phyloP scores from a whole-genome alignment of 1,140 invertebrate species.

The Zaprionus taronus region DNA sequence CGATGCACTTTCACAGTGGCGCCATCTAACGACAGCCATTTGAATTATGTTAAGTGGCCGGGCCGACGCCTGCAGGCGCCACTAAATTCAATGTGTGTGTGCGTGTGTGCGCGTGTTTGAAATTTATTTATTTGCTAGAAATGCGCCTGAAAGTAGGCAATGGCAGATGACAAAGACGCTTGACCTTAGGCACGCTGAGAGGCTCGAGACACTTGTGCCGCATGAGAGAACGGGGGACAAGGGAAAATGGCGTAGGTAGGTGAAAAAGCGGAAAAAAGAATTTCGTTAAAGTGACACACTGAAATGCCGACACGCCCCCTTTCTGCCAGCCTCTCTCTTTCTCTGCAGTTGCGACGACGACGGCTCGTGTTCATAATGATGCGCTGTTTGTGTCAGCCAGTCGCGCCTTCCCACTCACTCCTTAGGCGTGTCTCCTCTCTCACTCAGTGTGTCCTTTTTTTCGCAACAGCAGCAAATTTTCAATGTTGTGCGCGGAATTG shows the following conservation, averaged over 20 bases:
- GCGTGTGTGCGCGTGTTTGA: slow-evolving; percentile 26
- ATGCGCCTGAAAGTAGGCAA: slow-evolving; percentile 60
- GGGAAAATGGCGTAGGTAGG: slow-evolving; percentile 23
- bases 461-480: slow-evolving; percentile 75
- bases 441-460: slow-evolving; percentile 53
- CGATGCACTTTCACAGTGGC: slow-evolving; percentile 37
- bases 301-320: slow-evolving; percentile 54
- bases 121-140: slow-evolving; percentile 70
- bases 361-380: slow-evolving; percentile 20
- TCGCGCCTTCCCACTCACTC: background rate
- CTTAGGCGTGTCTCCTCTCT: background rate
- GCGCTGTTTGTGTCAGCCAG: slow-evolving; percentile 32
- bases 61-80: slow-evolving; percentile 44
- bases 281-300: slow-evolving; percentile 68
- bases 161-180: slow-evolving; percentile 72
- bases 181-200: slow-evolving; percentile 66
- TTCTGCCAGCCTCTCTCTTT: background rate
- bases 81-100: slow-evolving; percentile 5
- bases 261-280: slow-evolving; percentile 34
- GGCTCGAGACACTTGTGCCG: slow-evolving; percentile 55
- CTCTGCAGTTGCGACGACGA: background rate
- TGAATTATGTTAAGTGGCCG: slow-evolving; percentile 70
- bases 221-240: background rate
- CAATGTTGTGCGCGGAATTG: slow-evolving; percentile 79
- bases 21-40: slow-evolving; percentile 47